Base-by-base conservation (phyloP, 1,140 invertebrate species). In the Hycleus phaleratus region DNA sequence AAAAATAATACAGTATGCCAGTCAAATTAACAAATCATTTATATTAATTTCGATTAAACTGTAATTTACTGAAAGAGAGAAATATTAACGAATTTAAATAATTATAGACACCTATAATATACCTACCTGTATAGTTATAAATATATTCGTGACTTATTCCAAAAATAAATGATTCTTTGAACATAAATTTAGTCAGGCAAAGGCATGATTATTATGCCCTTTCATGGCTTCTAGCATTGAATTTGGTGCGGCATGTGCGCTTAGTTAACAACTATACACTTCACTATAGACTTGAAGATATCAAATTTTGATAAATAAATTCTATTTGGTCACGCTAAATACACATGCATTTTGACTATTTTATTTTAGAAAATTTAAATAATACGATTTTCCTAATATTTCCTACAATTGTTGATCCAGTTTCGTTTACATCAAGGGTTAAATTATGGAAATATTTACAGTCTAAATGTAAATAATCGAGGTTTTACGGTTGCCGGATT, bases 241-340 rank as follows among this genome's bases (percentile, higher is more conserved):
- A 32, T 32, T 32, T 32, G 32, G 32, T 32, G 47, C 54, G 54
- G 46, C 46, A 49, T 56, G 54, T 46, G 46, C 38, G 46, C 32
- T 18, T 43, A 46, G 46, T 56, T 56, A 56, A 32, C 32, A 32
- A 53, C 51, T 53, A 53, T 45, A 53, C 51, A 53, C 51, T 48
- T 48, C 4, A 53, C 51, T 53, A 53, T 32, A 53, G 40, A 46
- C 51, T 48, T 48, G 49, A 57, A 57, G 55, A 57, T 57, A 48
- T 46, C 46, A 57, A 57, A 57, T 57, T 32, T 57, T 57, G 55
- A 57, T 57, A 57, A 57, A 57, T 57, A 57, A 18, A 57, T 57
- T 57, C 55, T 46, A 48, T 48, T 57, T 49, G 42, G 55, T 57
- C 55, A 57, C 55, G 55, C 55, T 57, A 57, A 44, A 57, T 53